Conservation (phyloP, 2,113 vertebrate genomes). For the Neopipo cinnamomea region DNA sequence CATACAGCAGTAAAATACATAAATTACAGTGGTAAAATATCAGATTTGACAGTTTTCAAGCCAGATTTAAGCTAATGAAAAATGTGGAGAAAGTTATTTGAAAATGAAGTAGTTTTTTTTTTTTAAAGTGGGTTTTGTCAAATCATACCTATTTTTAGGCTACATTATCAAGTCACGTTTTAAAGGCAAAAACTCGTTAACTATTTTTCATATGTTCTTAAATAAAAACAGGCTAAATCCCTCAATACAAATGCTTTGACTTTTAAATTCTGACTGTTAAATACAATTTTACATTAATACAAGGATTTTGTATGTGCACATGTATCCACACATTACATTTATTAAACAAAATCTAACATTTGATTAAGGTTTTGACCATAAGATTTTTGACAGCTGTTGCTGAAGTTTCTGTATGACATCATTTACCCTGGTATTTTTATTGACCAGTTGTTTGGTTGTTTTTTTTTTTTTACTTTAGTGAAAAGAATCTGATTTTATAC, state of each 20-base stretch:
- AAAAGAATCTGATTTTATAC: not conserved
- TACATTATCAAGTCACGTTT: not conserved
- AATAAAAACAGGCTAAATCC: not conserved
- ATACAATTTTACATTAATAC: not conserved
- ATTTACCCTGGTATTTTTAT: not conserved
- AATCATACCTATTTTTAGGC: not conserved
- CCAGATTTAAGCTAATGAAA: not conserved
- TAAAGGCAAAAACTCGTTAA: not conserved
- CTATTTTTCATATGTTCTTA: not conserved
- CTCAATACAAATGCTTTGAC: accelerated
- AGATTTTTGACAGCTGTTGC: not conserved
- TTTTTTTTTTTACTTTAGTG: not conserved
- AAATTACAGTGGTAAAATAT: not conserved
- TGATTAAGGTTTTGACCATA: not conserved
- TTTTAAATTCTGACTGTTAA: not conserved
- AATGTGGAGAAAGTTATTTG: not conserved
- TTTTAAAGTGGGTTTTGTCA: not conserved
- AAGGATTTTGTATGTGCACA: accelerated
- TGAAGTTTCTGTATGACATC: not conserved
- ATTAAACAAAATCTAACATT: not conserved
- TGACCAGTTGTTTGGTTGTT: not conserved
- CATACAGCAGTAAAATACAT: not conserved
- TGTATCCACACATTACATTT: not conserved
- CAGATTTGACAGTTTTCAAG: not conserved
- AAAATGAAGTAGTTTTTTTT: accelerated